phyloP scores from a whole-genome alignment of 2,113 vertebrate species.

The Chlamydotis undulata region DNA sequence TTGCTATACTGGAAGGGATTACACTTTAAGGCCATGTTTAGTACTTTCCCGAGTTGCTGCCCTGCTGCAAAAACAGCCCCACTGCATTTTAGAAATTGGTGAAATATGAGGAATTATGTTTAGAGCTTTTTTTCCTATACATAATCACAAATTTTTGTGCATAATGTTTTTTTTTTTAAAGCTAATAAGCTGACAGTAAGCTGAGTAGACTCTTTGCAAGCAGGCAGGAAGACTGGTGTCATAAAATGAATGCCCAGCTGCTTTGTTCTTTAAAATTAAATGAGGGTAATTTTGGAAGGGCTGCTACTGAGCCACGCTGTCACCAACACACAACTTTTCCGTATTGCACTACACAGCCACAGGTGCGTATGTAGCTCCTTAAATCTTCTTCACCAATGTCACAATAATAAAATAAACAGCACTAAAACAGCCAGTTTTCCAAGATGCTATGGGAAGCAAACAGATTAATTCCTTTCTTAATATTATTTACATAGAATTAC shows the following conservation, averaged over 20 bases:
- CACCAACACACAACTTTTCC: background rate
- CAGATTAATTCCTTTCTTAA: slow-evolving; percentile 5
- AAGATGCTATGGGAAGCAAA: background rate
- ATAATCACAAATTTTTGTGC: background rate
- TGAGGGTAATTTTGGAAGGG: background rate
- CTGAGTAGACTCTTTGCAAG: background rate
- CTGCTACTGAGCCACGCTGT: background rate
- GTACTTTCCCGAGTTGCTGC: background rate
- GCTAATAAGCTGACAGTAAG: background rate
- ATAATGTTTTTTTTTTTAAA: background rate
- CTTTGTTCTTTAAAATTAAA: slow-evolving; percentile 34
- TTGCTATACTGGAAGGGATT: background rate
- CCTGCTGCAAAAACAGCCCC: background rate
- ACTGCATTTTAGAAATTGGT: background rate
- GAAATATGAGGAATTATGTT: background rate
- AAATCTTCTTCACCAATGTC: background rate
- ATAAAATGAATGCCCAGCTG: background rate
- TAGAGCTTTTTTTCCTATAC: background rate
- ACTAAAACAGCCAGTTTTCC: background rate
- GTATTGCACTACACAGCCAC: background rate
- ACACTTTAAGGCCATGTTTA: background rate
- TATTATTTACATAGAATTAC: background rate
- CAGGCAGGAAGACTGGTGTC: background rate
- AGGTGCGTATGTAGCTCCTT: background rate
- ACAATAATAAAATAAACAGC: background rate